Conservation (phyloP, 2,888 invertebrate species). For the Mechanitis mazaeus region DNA sequence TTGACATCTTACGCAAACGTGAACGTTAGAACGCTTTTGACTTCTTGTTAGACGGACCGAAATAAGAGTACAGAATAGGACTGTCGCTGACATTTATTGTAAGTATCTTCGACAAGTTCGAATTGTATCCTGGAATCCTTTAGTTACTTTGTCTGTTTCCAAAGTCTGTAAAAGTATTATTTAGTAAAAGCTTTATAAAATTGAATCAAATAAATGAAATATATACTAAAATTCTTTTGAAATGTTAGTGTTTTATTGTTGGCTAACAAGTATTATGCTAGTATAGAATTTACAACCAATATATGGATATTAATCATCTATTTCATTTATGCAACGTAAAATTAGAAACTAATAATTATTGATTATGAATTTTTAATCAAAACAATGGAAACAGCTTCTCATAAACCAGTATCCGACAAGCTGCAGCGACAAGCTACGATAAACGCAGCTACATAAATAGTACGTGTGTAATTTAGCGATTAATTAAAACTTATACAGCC, state of each 20-base stretch:
- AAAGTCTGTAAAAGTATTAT: conserved; percentile 20
- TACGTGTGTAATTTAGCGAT: conserved; percentile 70
- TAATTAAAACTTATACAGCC: conserved; percentile 73
- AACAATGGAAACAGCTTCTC: conserved; percentile 41
- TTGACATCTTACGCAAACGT: conserved; percentile 32
- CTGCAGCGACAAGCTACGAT: conserved; percentile 45
- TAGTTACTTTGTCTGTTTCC: conserved; percentile 37
- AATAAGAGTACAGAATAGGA: conserved; percentile 48
- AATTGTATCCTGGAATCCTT: conserved; percentile 39
- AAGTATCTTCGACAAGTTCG: conserved; percentile 53
- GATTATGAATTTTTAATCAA: conserved; percentile 6
- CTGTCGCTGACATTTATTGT: conserved; percentile 51
- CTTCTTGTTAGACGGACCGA: conserved; percentile 44
- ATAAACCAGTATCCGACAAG: conserved; percentile 48
- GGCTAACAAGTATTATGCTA: background rate
- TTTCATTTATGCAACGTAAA: no score
- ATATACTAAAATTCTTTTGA: no score
- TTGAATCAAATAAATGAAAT: no score
- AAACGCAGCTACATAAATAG: conserved; percentile 47
- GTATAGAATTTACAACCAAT: background rate
- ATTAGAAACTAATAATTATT: conserved; percentile 4
- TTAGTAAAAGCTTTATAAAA: conserved; percentile 9
- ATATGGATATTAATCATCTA: no score
- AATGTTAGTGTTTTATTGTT: no score
- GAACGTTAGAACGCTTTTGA: conserved; percentile 33